Evolutionary conservation across 2,888 invertebrate species (phyloP), one percentile per base, ranked within the genome.

Genomic region (Parnassius orleans): DNA sequence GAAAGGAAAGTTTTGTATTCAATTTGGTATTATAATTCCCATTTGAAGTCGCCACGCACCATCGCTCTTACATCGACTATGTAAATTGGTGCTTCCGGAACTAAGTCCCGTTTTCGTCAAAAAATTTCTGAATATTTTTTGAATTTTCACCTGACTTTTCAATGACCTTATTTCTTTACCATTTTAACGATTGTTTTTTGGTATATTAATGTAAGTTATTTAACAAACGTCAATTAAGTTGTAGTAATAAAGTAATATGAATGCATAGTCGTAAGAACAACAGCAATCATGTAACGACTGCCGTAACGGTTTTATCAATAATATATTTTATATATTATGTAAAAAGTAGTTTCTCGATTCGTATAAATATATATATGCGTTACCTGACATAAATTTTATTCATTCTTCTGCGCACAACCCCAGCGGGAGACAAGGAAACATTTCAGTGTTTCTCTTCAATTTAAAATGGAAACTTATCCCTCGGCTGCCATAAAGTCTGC

Each of bases 1-100:
- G 92, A 92, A 92, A 92, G 92, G 90, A 92, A 92, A 92, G 92
- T 92, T 92, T 92, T 91, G 92, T 92, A 92, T 90, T 91, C 92
- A 92, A 92, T 92, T 92, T 92, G 92, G 92, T 92, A 92, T 92
- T 92, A 90, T 92, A 92, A 92, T 92, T 91, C 90, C 88, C 82
- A 91, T 92, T 91, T 89, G 90, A 90, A 90, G 90, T 89, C 88
- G 87, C 89, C 89, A 91, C 90, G 90, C 90, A 90, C 90, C 90
- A 90, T 90, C 88, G 90, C 91, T 86, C 75, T 86, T 84, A 89
- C 90, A 90, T 88, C 89, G 89, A 82, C 90, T 90, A 91, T 90
- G 90, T 90, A 90, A 92, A 90, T 91, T 87, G 87, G 81, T 83
- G 86, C 87, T 84, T 89, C 87, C 86, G 86, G 81, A 85, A 86